Conservation (phyloP, 2,797 vertebrate species). For the Hipposideros larvatus region DNA sequence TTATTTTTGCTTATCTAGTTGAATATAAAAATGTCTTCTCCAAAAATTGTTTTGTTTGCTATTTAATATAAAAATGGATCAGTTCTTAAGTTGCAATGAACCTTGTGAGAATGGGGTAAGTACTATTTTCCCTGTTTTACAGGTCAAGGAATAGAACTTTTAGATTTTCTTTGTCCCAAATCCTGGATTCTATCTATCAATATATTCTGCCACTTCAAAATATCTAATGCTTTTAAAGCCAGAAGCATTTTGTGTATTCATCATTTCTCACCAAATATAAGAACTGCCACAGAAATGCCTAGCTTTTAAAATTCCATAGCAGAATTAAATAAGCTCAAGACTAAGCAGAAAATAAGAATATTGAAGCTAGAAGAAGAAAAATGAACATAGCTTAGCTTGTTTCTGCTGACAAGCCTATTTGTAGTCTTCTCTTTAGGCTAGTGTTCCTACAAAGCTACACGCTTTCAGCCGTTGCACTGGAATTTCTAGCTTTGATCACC, state of each 20-base stretch:
- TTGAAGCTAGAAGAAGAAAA: conserved; percentile 38
- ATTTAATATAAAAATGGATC: background rate
- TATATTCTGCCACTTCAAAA: conserved; percentile 50
- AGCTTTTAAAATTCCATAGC: conserved; percentile 68
- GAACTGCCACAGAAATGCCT: conserved; percentile 69
- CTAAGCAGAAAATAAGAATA: conserved; percentile 65
- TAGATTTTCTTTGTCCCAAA: conserved; percentile 37
- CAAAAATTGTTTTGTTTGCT: background rate
- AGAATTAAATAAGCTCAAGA: conserved; percentile 64
- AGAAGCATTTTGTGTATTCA: conserved; percentile 70
- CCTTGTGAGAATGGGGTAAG: background rate
- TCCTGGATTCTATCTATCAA: conserved; percentile 50
- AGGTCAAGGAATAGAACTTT: conserved; percentile 60
- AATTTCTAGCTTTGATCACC: background rate
- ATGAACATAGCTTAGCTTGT: background rate
- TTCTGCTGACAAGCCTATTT: conserved; percentile 24
- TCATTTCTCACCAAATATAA: conserved; percentile 71
- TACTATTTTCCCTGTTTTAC: background rate
- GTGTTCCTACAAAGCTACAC: background rate
- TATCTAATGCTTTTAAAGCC: conserved; percentile 65
- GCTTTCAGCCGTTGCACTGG: background rate
- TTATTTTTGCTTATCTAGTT: conserved; percentile 32
- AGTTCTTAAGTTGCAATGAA: background rate
- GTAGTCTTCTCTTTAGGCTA: background rate
- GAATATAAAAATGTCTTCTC: background rate